phyloP scores from a whole-genome alignment of 2,113 vertebrate species.

The Hippopotamus amphibius region DNA sequence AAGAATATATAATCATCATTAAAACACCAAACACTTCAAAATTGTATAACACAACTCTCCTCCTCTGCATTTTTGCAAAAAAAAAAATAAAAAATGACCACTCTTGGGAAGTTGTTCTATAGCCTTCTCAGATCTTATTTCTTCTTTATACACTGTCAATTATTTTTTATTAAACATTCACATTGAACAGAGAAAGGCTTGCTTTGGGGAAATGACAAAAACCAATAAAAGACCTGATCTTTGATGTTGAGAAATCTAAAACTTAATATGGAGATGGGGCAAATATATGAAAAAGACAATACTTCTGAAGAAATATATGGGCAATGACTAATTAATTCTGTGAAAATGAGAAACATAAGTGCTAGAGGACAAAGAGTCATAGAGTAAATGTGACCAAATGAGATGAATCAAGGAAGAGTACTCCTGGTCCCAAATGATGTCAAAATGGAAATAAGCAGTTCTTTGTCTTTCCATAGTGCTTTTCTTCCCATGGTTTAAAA shows the following conservation, averaged over 20 bases:
- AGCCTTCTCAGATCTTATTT: neutral
- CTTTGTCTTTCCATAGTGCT: neutral
- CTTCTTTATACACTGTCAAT: neutral
- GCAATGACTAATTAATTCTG: neutral
- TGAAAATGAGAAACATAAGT: neutral
- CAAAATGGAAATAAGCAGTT: neutral
- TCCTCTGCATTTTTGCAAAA: neutral
- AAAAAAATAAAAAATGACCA: neutral
- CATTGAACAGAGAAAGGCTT: neutral
- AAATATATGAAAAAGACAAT: conserved; percentile 13
- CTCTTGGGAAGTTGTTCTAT: neutral
- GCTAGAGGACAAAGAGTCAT: neutral
- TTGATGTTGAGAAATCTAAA: conserved; percentile 12
- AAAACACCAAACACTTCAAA: neutral
- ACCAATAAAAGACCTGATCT: neutral
- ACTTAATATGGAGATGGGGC: neutral
- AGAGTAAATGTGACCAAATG: neutral
- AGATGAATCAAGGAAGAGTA: neutral
- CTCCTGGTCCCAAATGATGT: neutral
- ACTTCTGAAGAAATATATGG: conserved; percentile 6
- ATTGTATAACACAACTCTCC: neutral
- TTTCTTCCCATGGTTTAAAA: neutral
- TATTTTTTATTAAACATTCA: conserved; percentile 2
- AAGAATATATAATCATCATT: conserved; percentile 1
- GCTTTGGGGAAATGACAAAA: neutral